Evolutionary conservation across 2,888 invertebrate species (phyloP).

Genomic region (Apodemia hepburni): DNA sequence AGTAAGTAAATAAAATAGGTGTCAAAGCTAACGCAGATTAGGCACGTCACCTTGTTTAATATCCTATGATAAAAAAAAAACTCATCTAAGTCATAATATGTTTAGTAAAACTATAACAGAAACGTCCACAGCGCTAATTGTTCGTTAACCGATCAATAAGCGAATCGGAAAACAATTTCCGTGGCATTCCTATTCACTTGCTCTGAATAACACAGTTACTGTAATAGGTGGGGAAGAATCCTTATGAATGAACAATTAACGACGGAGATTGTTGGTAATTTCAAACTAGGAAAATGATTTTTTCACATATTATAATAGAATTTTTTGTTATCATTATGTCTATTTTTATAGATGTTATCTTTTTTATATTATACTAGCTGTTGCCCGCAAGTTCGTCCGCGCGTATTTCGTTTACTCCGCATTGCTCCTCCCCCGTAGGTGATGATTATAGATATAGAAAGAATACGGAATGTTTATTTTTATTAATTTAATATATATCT

Average conservation of each 20-base stretch:
- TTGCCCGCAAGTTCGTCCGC: too few relatives aligned
- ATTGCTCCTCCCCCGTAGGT: too few relatives aligned
- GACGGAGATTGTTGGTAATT: not conserved
- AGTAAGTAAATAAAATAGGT: too few relatives aligned
- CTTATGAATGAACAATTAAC: not conserved
- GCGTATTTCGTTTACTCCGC: too few relatives aligned
- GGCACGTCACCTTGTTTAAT: too few relatives aligned
- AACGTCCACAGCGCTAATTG: constrained; percentile 25
- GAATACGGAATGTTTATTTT: too few relatives aligned
- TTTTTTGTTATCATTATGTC: too few relatives aligned
- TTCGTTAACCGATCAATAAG: constrained; percentile 26
- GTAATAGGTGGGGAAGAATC: constrained; percentile 7
- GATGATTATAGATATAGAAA: too few relatives aligned
- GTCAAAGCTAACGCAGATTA: too few relatives aligned
- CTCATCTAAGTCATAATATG: not conserved
- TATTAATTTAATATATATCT: too few relatives aligned
- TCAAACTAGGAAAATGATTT: not conserved
- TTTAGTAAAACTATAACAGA: constrained; percentile 15
- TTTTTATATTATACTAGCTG: too few relatives aligned
- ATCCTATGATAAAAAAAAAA: not conserved
- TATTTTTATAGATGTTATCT: too few relatives aligned
- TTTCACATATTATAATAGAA: not conserved
- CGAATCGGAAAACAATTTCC: constrained; percentile 31
- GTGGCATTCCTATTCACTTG: constrained; percentile 12
- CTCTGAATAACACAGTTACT: constrained; percentile 1